Percentiles rank a stretch among this genome's conserved stretches.
These are phyloP conservation scores for Halichoerus grypus DNA, from an alignment of 2,113 vertebrate genomes.

Conservation along the genomic window DNA sequence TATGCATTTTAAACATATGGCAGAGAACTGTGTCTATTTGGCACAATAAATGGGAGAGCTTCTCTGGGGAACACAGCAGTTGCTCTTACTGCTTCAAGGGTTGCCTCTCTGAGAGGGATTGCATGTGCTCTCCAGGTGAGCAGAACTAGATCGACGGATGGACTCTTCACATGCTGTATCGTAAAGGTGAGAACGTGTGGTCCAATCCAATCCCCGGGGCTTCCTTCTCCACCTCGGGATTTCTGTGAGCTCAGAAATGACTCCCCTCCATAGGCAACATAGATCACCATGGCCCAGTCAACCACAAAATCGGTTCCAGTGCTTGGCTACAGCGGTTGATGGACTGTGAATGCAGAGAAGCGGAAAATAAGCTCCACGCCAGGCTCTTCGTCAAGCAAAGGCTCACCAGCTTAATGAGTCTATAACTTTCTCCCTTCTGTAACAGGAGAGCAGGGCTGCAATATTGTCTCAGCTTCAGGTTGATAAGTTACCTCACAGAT, in stretches of 20 bases:
- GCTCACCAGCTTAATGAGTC: background rate
- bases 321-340: constrained; percentile 25
- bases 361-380: constrained; percentile 63
- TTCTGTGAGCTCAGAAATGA: background rate
- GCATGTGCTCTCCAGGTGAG: background rate
- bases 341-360: constrained; percentile 63
- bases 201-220: background rate
- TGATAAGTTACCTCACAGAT: background rate
- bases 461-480: background rate
- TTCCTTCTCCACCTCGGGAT: constrained; percentile 1
- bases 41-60: background rate
- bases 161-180: fast-evolving
- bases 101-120: fast-evolving
- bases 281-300: constrained; percentile 57
- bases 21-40: background rate
- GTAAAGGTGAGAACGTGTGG: fast-evolving
- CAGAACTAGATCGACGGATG: fast-evolving
- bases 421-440: background rate
- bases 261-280: background rate
- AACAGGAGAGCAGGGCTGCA: background rate
- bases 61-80: background rate
- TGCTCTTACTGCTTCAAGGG: fast-evolving
- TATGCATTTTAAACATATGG: fast-evolving
- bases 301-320: constrained; percentile 71
- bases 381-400: constrained; percentile 44